Percentiles rank a stretch among this genome's conserved stretches.
These are phyloP conservation scores for Nomada hirtipes DNA, from an alignment of 2,888 invertebrate species.

Conservation along the genomic window DNA sequence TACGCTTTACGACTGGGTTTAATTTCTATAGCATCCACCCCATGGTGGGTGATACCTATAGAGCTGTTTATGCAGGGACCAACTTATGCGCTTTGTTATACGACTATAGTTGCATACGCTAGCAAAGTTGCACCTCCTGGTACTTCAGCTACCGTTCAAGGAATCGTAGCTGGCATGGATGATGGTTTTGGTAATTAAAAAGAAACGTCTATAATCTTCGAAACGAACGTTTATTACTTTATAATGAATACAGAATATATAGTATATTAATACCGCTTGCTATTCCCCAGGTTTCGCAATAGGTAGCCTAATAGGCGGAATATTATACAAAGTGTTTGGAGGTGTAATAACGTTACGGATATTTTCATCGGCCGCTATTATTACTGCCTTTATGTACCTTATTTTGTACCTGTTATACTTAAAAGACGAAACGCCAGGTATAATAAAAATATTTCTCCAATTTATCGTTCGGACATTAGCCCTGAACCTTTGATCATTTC, in stretches of 20 bases:
- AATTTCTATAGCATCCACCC: conserved; percentile 91
- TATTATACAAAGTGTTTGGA: conserved; percentile 88
- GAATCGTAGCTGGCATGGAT: conserved; percentile 94
- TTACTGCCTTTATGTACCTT: conserved; percentile 84
- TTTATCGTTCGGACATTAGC: not conserved
- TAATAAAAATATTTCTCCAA: conserved; percentile 1
- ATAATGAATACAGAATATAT: not conserved
- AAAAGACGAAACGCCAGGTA: conserved; percentile 78
- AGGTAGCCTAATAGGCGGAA: conserved; percentile 91
- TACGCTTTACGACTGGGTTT: conserved; percentile 91
- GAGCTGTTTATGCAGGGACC: conserved; percentile 94
- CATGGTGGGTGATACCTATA: conserved; percentile 93
- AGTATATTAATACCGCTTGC: not conserved
- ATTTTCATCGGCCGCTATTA: conserved; percentile 83
- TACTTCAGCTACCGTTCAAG: conserved; percentile 93
- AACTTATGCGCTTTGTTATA: conserved; percentile 94
- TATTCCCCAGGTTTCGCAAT: conserved; percentile 88
- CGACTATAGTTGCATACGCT: conserved; percentile 90
- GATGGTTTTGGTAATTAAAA: conserved; percentile 89
- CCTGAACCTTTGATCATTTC: not conserved
- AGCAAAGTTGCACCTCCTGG: conserved; percentile 87
- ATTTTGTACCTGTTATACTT: conserved; percentile 82
- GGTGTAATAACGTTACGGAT: conserved; percentile 86
- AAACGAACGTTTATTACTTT: not conserved
- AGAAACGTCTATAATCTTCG: not conserved